Base-by-base conservation (phyloP, 2,797 vertebrate species). In the Remorina albescens region DNA sequence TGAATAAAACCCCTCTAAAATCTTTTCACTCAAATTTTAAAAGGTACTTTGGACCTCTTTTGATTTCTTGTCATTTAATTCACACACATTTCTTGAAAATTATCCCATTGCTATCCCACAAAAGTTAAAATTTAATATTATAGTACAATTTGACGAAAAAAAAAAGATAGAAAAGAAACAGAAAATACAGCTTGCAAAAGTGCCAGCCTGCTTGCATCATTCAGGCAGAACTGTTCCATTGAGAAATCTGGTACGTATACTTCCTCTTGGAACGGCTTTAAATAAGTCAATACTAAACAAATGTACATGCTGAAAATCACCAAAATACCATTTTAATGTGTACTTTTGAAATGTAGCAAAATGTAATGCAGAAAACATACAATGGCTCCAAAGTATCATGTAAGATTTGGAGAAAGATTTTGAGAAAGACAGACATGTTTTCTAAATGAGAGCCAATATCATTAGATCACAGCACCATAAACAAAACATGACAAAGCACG, bases 171-270 rank as follows among this genome's bases (percentile, higher is more conserved):
- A n/a, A n/a, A n/a, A n/a, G n/a, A n/a, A n/a, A n/a, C n/a, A n/a
- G 32, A 60, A 66, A 76, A 42, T 11, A 19, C 6, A 47, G 15
- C 18, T 46, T 76, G n/a, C 60, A 49, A 19, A 68, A 73, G 41
- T 49, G 12, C 46, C 21, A 10, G 11, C 10, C 1, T 2, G 4
- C 25, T 79, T 84, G 63, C 64, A 37, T 81, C 70, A 84, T 53
- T 37, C 6, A 47, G 36, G 7, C 23, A 11, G 21, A 49, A 56
- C 56, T 83, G 67, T 71, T 69, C 28, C 74, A 81, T 41, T 30
- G 56, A 74, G 10, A 25, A 15, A 61, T 66, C 78, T 39, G 67
- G 56, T 57, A 42, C 2, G 0, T 44, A 13, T 16, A 69, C 56
- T 76, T 89, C 65, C 66, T 71, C 49, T 67, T 25, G 13, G 8